phyloP scores from a whole-genome alignment of 2,888 invertebrate genomes.

The Trissolcus japonicus region DNA sequence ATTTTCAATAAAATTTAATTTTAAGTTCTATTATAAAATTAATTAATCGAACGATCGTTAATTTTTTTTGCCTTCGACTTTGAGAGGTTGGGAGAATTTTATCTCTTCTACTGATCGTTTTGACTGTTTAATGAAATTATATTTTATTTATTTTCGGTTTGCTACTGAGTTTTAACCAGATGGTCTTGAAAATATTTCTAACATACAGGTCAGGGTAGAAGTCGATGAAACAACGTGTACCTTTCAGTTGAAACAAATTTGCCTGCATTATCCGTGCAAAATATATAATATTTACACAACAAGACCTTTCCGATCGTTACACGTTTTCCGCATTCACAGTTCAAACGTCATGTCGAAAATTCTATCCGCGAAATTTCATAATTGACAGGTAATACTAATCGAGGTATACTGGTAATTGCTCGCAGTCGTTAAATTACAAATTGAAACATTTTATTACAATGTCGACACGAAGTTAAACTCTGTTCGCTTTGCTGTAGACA shows the following conservation, averaged over 20 bases:
- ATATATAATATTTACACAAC: no score
- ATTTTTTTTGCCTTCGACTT: background rate
- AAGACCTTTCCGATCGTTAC: no score
- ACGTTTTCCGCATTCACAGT: constrained; percentile 7
- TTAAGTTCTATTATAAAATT: constrained; percentile 4
- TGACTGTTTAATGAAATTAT: no score
- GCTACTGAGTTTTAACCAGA: no score
- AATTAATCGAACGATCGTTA: background rate
- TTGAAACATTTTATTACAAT: constrained; percentile 50
- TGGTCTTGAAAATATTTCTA: no score
- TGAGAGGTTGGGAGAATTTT: no score
- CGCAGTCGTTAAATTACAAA: constrained; percentile 29
- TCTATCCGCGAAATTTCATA: constrained; percentile 14
- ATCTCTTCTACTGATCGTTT: no score
- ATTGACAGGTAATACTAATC: constrained; percentile 33
- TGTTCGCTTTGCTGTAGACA: constrained; percentile 15
- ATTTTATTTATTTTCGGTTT: no score
- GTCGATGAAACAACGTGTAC: no score
- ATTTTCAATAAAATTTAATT: constrained; percentile 17
- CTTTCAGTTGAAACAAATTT: no score
- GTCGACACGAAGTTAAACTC: constrained; percentile 22
- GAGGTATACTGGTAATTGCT: constrained; percentile 22
- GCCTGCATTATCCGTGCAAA: no score
- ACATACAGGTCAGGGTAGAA: no score
- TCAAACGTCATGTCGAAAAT: constrained; percentile 33